These are phyloP conservation scores for Nebria brevicollis DNA, from an alignment of 2,888 invertebrate species.

Conservation along the genomic window DNA sequence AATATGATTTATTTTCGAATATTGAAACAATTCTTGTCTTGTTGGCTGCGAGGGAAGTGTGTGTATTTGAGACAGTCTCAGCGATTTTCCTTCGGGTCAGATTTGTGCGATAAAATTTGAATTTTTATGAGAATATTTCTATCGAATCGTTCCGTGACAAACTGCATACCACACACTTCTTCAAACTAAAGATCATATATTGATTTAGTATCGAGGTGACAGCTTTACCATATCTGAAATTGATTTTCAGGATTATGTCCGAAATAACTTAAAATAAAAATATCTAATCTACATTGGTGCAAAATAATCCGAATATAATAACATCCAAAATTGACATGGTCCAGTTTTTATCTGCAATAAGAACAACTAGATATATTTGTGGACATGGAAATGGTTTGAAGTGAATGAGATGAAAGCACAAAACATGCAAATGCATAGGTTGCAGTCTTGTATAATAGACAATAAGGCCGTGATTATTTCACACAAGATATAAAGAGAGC, in stretches of 20 bases:
- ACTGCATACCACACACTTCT: too few species aligned
- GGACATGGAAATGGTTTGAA: not conserved
- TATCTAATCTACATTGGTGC: too few species aligned
- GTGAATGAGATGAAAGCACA: not conserved
- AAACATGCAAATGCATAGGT: not conserved
- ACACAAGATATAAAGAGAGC: not conserved
- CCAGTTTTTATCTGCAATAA: not conserved
- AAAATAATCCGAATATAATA: not conserved
- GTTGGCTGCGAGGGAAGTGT: not conserved
- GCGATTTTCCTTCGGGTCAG: constrained; percentile 24
- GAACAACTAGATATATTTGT: not conserved
- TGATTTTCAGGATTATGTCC: too few species aligned
- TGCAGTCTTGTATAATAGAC: not conserved
- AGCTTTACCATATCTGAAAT: too few species aligned
- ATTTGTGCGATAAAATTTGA: constrained; percentile 36
- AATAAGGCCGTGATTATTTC: constrained; percentile 16
- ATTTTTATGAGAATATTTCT: constrained; percentile 41
- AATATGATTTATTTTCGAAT: not conserved
- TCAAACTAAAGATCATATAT: too few species aligned
- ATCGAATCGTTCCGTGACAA: constrained; percentile 3
- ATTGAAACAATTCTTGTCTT: not conserved
- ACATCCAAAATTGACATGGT: not conserved
- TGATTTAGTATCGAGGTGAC: too few species aligned
- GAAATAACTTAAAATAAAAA: too few species aligned
- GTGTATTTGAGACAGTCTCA: not conserved